Evolutionary conservation across 1,140 invertebrate species (phyloP).

Genomic region (Platyscapa corneri): DNA sequence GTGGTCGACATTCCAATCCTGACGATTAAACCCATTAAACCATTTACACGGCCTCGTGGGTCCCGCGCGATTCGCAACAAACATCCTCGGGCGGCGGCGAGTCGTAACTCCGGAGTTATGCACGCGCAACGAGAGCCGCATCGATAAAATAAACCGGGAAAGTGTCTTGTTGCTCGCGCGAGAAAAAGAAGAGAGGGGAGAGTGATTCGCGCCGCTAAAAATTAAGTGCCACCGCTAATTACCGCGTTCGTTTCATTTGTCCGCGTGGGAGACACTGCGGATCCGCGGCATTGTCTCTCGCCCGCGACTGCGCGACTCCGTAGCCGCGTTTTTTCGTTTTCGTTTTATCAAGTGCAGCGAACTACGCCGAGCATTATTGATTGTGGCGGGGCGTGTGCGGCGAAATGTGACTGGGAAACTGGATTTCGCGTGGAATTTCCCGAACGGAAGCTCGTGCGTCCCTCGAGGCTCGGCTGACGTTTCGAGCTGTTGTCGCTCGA

Average conservation of each 20-base stretch:
- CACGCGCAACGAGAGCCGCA: no score
- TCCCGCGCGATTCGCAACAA: background rate
- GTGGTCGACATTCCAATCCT: background rate
- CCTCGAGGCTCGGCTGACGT: background rate
- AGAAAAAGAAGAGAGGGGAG: background rate
- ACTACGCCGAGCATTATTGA: background rate
- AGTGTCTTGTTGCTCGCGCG: background rate
- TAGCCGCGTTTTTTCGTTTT: background rate
- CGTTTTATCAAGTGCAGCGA: background rate
- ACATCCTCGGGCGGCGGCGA: no score
- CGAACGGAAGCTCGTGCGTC: background rate
- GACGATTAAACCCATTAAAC: background rate
- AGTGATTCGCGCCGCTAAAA: background rate
- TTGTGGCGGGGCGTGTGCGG: background rate
- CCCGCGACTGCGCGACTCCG: no score
- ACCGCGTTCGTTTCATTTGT: background rate
- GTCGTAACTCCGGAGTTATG: no score
- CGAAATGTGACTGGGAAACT: background rate
- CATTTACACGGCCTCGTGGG: background rate
- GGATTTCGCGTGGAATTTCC: constrained; percentile 6
- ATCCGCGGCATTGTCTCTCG: background rate
- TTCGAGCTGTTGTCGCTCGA: background rate
- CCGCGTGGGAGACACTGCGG: background rate
- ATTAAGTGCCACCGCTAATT: constrained; percentile 26
- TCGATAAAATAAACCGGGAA: background rate